A percentile compares a stretch with the other conserved stretches of the same genome.
Evolutionary conservation across 2,888 invertebrate species (phyloP).

Genomic region (Lamellibrachia columna): DNA sequence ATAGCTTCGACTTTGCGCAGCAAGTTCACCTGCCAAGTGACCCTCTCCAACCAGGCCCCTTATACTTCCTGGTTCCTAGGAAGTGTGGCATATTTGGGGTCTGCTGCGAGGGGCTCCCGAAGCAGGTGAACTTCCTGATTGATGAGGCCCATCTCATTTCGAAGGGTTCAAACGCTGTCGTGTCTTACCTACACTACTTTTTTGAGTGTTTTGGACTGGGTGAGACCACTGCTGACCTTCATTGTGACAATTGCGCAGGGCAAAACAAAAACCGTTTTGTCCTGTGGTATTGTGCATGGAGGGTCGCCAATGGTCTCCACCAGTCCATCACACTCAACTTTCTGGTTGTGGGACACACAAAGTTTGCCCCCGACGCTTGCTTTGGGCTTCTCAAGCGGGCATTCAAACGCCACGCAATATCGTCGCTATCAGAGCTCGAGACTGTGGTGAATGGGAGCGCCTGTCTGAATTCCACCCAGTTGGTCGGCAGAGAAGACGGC

Average conservation of each 20-base stretch:
- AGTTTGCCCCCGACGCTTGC: no score
- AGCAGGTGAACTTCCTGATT: no score
- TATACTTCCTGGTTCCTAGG: constrained; percentile 41
- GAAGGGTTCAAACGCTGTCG: no score
- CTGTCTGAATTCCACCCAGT: no score
- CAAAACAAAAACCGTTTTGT: constrained; percentile 20
- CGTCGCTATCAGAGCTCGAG: no score
- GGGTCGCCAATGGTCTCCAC: constrained; percentile 23
- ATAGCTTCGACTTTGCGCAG: constrained; percentile 31
- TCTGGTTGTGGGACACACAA: constrained; percentile 25
- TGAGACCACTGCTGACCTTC: constrained; percentile 35
- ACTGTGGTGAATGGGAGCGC: no score
- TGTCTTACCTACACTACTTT: no score
- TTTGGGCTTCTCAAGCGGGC: no score
- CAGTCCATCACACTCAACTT: constrained; percentile 24
- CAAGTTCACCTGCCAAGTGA: constrained; percentile 29
- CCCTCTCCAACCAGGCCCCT: constrained; percentile 45
- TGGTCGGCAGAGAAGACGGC: no score
- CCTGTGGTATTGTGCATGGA: constrained; percentile 38
- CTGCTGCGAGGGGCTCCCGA: no score
- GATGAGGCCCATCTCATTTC: no score
- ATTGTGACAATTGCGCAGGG: constrained; percentile 41
- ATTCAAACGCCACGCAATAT: no score
- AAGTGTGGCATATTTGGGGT: constrained; percentile 44
- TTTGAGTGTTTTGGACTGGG: constrained; percentile 40